Evolutionary conservation across 2,797 vertebrate genomes (phyloP), one percentile per base, ranked within the genome.

Genomic region (Liparis tanakae): DNA sequence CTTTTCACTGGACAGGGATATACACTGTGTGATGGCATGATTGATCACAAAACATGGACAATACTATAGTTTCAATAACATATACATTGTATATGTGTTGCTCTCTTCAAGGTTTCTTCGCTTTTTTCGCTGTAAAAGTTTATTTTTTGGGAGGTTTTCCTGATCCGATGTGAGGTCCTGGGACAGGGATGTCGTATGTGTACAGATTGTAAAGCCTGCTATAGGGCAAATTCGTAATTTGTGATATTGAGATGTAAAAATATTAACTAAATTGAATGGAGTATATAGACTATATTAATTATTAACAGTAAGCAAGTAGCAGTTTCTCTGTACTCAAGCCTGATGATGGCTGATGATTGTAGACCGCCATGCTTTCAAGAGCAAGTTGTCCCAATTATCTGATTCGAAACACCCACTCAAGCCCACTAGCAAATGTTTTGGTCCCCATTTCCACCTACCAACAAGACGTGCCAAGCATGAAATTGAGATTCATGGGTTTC

Each of bases 391-490:
- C 71, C 83, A 88, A 84, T 88, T 82, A 88, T 80, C 76, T 67
- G 78, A 85, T 88, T 88, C 60, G 15, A 80, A 80, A 87, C 89
- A 78, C 85, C 87, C 72, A 91, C 84, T 89, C 84, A 85, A 76
- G 77, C 74, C 72, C 67, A 78, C 63, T 77, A 82, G 73, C 76
- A 78, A 84, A 65, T 79, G 76, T 81, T 87, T 85, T 79, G 81
- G 80, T 79, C 72, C 58, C 82, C 51, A 65, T 81, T 87, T 84
- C 80, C 82, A 86, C 90, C 86, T 87, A 88, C 90, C 89, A 93
- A 92, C 89, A 76, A 73, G 76, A 86, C 22, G 83, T 58, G 82
- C 74, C 79, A 86, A 43, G 74, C 78, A 66, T 89, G 79, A 88
- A 91, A 90, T 88, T 72, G 83, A 78, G 83, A 80, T 84, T 30